A percentile compares a stretch with the other conserved stretches of the same genome.
These are phyloP conservation scores for Cheilosia vernalis DNA, from an alignment of 2,888 invertebrate genomes.

Conservation along the genomic window DNA sequence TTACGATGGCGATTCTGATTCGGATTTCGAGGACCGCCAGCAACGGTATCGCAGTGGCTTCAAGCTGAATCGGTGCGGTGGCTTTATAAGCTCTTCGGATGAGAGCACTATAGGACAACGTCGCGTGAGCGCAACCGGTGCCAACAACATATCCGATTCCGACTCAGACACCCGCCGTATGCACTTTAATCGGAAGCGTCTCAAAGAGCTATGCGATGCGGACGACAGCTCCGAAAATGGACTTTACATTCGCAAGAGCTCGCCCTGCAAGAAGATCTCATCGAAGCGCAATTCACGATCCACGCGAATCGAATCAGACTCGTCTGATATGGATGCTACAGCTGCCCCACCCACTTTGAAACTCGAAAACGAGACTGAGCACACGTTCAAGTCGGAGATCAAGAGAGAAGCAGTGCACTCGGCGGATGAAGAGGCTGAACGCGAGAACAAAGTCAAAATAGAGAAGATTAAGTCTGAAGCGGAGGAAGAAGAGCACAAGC, in stretches of 20 bases:
- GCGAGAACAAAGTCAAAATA: slow-evolving; percentile 55
- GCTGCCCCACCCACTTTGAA: slow-evolving; percentile 31
- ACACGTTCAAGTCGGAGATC: slow-evolving; percentile 85
- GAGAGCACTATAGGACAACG: slow-evolving; percentile 78
- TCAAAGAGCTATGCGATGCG: slow-evolving; percentile 84
- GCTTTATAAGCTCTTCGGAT: slow-evolving; percentile 85
- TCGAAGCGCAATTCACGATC: slow-evolving; percentile 88
- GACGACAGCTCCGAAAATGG: slow-evolving; percentile 82
- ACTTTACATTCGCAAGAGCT: slow-evolving; percentile 80
- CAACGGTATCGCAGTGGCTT: slow-evolving; percentile 75
- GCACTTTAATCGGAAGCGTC: slow-evolving; percentile 84
- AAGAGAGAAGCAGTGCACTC: slow-evolving; percentile 85
- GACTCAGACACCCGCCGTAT: slow-evolving; percentile 83
- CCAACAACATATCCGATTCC: slow-evolving; percentile 80
- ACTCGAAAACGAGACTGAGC: slow-evolving; percentile 77
- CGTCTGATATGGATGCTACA: slow-evolving; percentile 85
- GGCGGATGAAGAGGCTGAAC: slow-evolving; percentile 80
- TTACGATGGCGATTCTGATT: slow-evolving; percentile 94
- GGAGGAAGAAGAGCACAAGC: slow-evolving; percentile 61
- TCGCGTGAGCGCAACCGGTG: slow-evolving; percentile 76
- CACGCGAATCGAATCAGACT: slow-evolving; percentile 89
- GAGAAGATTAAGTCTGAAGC: slow-evolving; percentile 63
- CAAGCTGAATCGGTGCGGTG: slow-evolving; percentile 76
- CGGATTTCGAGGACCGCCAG: slow-evolving; percentile 84
- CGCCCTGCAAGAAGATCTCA: slow-evolving; percentile 85